Base-by-base conservation (phyloP, 2,888 invertebrate species). In the Gymnocheta viridis region DNA sequence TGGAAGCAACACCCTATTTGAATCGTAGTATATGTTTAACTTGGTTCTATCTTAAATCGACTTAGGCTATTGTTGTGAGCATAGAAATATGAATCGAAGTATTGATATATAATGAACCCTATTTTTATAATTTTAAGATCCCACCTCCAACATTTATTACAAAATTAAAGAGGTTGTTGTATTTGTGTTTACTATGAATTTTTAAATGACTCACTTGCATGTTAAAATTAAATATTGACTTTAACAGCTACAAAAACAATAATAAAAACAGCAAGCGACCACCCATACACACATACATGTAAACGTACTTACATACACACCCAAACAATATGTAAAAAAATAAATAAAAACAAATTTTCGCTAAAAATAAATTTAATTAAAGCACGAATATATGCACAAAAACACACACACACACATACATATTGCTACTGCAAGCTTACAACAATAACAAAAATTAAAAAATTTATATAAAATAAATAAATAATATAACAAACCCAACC, bases 321-420 rank as follows among this genome's bases (percentile, higher is more conserved):
- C 41, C 7, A 38, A 58, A 14, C 38, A 19, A 5, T 17, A 2
- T 14, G 29, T 17, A 47, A 24, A 29, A 66, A 22, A 60, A 74
- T 67, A 78, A 78, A 73, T 78, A 70, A 79, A 54, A 44, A 64
- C 60, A 81, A 70, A 76, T 47, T 85, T 77, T 77, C 80, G 81
- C 81, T 76, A 82, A 79, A 85, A 85, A 79, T 76, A 80, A 79
- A 85, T 82, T 82, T 84, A 84, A 84, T 81, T 84, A 84, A 84
- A 84, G 77, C 81, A 84, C 67, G 80, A 80, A 80, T 80, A 82
- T 80, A 73, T 67, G 58, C n/a, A 44, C 41, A 14, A 51, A 77
- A 1, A 6, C 14, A 60, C 22, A 49, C 29, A 17, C 14, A 27
- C 14, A 49, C 19, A 49, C 3, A 4, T 22, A 22, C 17, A 62